These are phyloP conservation scores for Harlomillsia oculata DNA, from an alignment of 1,140 invertebrate species.

Conservation along the genomic window DNA sequence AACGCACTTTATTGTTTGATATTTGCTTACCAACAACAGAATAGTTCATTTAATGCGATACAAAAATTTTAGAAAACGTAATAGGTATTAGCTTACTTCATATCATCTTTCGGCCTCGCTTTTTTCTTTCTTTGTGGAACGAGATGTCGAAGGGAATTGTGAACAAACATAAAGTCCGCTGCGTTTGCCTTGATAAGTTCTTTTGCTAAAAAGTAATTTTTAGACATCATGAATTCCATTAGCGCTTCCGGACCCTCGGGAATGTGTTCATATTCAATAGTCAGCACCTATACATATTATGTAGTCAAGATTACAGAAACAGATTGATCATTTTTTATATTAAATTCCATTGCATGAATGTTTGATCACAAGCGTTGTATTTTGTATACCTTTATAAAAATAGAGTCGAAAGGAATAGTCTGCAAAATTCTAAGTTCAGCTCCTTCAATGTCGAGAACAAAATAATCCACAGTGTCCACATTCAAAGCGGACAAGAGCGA, in stretches of 20 bases:
- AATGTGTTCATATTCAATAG: conserved; percentile 3
- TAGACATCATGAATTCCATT: not conserved
- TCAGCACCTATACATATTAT: not conserved
- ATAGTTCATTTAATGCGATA: no score
- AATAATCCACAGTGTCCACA: conserved; percentile 40
- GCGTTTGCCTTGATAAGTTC: not conserved
- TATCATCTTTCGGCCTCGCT: no score
- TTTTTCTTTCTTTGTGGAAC: no score
- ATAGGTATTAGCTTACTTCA: no score
- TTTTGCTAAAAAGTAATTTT: conserved; percentile 3
- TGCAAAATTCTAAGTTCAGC: conserved; percentile 46
- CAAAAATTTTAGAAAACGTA: no score
- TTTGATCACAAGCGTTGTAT: not conserved
- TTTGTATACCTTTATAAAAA: conserved; percentile 1
- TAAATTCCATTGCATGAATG: not conserved
- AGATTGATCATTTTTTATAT: not conserved
- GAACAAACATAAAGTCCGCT: conserved; percentile 4
- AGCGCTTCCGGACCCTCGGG: not conserved
- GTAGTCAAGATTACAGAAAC: no score
- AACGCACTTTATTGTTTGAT: no score
- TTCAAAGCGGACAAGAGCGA: conserved; percentile 3
- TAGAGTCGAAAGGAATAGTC: conserved; percentile 45
- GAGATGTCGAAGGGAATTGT: no score
- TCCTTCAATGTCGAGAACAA: conserved; percentile 48
- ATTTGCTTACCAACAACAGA: no score